phyloP scores from a whole-genome alignment of 2,797 vertebrate genomes.

The Sebastolobus alascanus region DNA sequence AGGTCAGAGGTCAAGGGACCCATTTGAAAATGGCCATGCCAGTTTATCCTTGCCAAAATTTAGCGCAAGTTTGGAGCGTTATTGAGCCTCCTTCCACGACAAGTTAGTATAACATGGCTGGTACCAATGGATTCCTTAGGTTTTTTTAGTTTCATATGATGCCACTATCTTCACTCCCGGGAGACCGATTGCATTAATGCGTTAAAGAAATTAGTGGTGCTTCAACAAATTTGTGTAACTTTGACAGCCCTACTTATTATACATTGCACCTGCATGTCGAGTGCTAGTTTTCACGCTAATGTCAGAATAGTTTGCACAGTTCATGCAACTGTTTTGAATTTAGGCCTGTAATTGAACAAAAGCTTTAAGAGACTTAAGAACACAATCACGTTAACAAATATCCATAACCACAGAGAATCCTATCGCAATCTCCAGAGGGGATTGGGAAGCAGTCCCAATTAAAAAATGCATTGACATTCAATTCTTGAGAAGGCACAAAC shows the following conservation, averaged over 20 bases:
- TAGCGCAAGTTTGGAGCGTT: too few relatives aligned
- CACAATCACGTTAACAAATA: conserved; percentile 52
- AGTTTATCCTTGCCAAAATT: too few relatives aligned
- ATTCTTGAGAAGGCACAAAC: conserved; percentile 44
- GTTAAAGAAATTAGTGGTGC: too few relatives aligned
- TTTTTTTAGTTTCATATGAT: too few relatives aligned
- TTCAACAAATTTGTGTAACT: too few relatives aligned
- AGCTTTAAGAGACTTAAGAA: conserved; percentile 50
- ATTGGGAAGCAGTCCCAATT: conserved; percentile 51
- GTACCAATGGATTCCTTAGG: too few relatives aligned
- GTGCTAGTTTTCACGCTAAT: not conserved
- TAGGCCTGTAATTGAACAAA: conserved; percentile 43
- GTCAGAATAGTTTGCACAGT: conserved; percentile 29
- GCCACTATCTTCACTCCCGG: too few relatives aligned
- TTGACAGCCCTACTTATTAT: conserved; percentile 2
- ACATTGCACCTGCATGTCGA: conserved; percentile 1
- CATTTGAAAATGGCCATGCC: too few relatives aligned
- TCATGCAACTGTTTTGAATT: conserved; percentile 35
- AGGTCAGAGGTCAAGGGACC: too few relatives aligned
- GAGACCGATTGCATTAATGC: too few relatives aligned
- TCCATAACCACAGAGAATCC: conserved; percentile 53
- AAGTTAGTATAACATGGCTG: too few relatives aligned
- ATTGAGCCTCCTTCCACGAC: too few relatives aligned
- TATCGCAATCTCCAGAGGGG: conserved; percentile 38
- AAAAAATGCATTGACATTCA: conserved; percentile 62